These are phyloP conservation scores for Etheostoma cragini DNA, from an alignment of 2,113 vertebrate species.

Conservation along the genomic window DNA sequence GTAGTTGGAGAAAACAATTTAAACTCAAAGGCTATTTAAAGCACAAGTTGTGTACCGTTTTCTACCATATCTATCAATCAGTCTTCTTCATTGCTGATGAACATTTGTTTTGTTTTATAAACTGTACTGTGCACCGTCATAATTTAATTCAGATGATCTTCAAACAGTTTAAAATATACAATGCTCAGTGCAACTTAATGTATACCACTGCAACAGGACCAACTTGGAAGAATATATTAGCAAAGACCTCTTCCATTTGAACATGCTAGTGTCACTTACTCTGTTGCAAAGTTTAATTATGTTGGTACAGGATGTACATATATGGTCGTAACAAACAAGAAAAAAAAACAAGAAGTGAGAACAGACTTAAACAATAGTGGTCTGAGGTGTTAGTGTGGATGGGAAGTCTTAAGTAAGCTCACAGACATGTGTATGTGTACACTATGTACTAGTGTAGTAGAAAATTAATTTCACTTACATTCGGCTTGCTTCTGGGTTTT, in stretches of 20 bases:
- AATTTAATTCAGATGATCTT: not conserved
- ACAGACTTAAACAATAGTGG: not conserved
- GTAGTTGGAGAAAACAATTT: too few species aligned
- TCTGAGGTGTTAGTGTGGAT: not conserved
- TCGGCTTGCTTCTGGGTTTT: constrained; percentile 98
- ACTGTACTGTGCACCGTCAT: not conserved
- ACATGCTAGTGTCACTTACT: not conserved
- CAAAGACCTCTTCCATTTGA: not conserved
- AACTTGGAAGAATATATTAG: not conserved
- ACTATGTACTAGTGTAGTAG: not conserved
- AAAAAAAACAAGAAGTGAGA: constrained; percentile 7
- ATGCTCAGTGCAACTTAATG: not conserved
- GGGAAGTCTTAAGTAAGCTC: not conserved
- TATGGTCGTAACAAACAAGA: not conserved
- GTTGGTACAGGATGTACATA: too few species aligned
- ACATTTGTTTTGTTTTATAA: not conserved
- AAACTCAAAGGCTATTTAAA: not conserved
- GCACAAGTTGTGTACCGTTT: too few species aligned
- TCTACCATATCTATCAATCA: not conserved
- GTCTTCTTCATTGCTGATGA: not conserved
- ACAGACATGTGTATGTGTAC: not conserved
- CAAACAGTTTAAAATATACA: not conserved
- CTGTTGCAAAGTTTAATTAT: not conserved
- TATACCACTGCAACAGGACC: not conserved
- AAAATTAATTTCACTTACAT: constrained; percentile 86